A percentile compares a stretch with the other conserved stretches of the same genome.
Evolutionary conservation across 2,113 vertebrate species (phyloP).

Genomic region (Natator depressus): DNA sequence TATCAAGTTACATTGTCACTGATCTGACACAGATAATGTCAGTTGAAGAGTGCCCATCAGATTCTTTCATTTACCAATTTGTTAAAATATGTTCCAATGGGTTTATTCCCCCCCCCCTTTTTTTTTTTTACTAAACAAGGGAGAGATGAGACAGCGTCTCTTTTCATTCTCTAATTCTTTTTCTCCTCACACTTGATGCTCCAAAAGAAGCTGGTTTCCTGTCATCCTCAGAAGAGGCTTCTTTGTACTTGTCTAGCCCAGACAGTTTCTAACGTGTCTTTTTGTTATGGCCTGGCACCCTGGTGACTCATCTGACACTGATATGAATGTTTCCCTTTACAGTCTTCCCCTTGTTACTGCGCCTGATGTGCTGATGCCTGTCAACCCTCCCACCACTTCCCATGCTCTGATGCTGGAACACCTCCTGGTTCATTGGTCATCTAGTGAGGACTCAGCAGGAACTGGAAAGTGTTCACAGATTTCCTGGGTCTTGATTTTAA

Average conservation of each 20-base stretch:
- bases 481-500: neutral
- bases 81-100: slow-evolving; percentile 23
- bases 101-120: neutral
- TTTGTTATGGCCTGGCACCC: neutral
- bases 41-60: slow-evolving; percentile 2
- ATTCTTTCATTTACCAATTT: slow-evolving; percentile 51
- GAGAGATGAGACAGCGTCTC: neutral
- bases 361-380: neutral
- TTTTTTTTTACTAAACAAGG: neutral
- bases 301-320: neutral
- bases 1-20: neutral
- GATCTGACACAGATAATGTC: slow-evolving; percentile 38
- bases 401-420: neutral
- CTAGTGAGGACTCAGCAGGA: neutral
- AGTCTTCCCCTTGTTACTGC: neutral
- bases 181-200: neutral
- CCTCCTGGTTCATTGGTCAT: neutral
- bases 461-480: neutral
- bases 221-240: neutral
- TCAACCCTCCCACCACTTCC: slow-evolving; percentile 8
- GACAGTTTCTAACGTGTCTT: slow-evolving; percentile 6
- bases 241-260: slow-evolving; percentile 31
- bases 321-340: neutral
- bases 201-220: slow-evolving; percentile 7
- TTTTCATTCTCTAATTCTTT: neutral